phyloP scores from a whole-genome alignment of 2,113 vertebrate species.

The Vanacampus margaritifer region DNA sequence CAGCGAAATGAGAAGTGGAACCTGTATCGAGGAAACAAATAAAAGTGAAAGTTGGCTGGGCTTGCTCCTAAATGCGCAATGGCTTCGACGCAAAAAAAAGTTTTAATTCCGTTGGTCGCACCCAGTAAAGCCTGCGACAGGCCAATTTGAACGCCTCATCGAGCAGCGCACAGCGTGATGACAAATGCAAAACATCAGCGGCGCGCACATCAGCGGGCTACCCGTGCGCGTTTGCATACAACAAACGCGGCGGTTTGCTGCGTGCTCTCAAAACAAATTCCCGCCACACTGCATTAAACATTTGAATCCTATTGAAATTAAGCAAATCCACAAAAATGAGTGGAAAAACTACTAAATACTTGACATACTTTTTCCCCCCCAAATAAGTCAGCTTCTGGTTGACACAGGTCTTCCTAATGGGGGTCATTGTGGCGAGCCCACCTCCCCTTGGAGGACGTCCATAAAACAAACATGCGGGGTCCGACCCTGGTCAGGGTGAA shows the following conservation, averaged over 20 bases:
- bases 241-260: slow-evolving; percentile 34
- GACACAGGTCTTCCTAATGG: not conserved
- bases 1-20: too few species aligned
- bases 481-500: slow-evolving; percentile 62
- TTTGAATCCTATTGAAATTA: slow-evolving; percentile 60
- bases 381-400: not conserved
- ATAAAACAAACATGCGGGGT: slow-evolving; percentile 64
- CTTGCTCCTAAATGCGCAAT: too few species aligned
- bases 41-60: too few species aligned
- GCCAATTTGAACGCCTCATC: slow-evolving; percentile 12
- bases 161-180: slow-evolving; percentile 19
- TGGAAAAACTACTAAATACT: not conserved
- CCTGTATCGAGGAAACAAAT: not conserved
- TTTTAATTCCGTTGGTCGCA: slow-evolving; percentile 13
- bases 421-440: slow-evolving; percentile 22
- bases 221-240: slow-evolving; percentile 47
- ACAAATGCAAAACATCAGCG: slow-evolving; percentile 49
- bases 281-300: slow-evolving; percentile 18
- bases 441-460: slow-evolving; percentile 46
- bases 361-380: not conserved
- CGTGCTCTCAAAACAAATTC: slow-evolving; percentile 48
- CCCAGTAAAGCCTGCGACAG: not conserved
- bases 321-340: slow-evolving; percentile 1
- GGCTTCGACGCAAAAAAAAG: too few species aligned
- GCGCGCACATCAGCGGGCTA: slow-evolving; percentile 15